Evolutionary conservation across 2,888 invertebrate species (phyloP).

Genomic region (Noctua pronuba): DNA sequence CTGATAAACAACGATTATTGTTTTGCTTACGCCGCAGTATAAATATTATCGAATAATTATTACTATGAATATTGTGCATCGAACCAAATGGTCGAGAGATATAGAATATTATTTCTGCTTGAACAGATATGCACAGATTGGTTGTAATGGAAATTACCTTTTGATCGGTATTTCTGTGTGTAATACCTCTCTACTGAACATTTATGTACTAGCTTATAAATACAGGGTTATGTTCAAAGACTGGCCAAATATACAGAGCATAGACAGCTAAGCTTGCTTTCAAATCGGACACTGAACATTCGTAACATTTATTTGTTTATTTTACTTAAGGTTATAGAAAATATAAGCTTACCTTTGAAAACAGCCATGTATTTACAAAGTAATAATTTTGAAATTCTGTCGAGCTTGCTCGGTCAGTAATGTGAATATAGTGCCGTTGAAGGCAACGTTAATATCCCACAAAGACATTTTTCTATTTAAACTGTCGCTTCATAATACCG

Average conservation of each 20-base stretch:
- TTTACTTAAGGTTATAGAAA: not conserved
- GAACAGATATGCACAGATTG: slow-evolving; percentile 13
- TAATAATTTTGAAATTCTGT: slow-evolving; percentile 25
- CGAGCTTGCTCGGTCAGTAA: slow-evolving; percentile 3
- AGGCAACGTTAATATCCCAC: slow-evolving; percentile 43
- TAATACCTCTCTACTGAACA: not conserved
- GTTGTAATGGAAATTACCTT: not conserved
- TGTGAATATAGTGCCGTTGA: slow-evolving; percentile 40
- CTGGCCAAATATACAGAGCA: not conserved
- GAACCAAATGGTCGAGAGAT: slow-evolving; percentile 5
- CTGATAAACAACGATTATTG: slow-evolving; percentile 11
- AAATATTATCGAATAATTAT: slow-evolving; percentile 7
- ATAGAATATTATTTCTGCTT: slow-evolving; percentile 31
- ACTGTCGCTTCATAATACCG: slow-evolving; percentile 69
- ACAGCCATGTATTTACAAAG: not conserved
- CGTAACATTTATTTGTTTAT: not conserved
- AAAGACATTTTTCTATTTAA: slow-evolving; percentile 69
- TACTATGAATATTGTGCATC: slow-evolving; percentile 24
- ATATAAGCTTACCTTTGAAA: slow-evolving; percentile 14
- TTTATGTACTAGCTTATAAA: not conserved
- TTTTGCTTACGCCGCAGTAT: not conserved
- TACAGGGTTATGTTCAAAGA: not conserved
- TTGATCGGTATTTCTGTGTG: not conserved
- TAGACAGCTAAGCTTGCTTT: too few species aligned
- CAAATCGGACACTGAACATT: not conserved